Conservation (phyloP, 2,113 vertebrate species). For the Scortum barcoo region DNA sequence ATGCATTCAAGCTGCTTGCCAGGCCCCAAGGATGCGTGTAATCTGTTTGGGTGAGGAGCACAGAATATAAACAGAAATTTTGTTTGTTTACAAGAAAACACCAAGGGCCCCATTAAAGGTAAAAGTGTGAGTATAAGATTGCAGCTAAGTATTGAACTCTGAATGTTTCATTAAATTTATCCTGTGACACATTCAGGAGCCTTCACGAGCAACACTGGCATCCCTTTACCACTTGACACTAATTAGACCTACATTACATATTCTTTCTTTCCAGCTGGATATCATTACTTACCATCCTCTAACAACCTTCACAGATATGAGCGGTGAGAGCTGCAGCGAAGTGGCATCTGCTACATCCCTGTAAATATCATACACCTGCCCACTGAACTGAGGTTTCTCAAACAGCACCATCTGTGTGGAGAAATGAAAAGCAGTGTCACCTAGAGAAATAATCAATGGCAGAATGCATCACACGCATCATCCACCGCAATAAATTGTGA, state of each 20-base stretch:
- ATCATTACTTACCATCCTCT: constrained; percentile 91
- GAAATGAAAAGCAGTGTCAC: constrained; percentile 5
- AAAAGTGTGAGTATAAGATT: not conserved
- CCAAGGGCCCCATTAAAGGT: not conserved
- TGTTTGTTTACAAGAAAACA: not conserved
- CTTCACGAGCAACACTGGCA: not conserved
- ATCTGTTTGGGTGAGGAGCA: not conserved
- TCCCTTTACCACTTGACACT: constrained; percentile 22
- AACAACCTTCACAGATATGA: constrained; percentile 89
- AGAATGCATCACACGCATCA: constrained; percentile 10
- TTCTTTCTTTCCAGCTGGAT: not conserved
- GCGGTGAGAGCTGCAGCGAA: constrained; percentile 86
- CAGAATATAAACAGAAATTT: not conserved
- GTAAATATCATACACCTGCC: constrained; percentile 87
- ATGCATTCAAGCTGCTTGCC: not conserved
- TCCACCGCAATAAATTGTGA: constrained; percentile 11
- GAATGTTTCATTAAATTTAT: constrained; percentile 7
- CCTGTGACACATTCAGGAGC: not conserved
- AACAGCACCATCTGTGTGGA: constrained; percentile 88
- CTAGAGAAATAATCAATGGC: not conserved
- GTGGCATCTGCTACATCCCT: constrained; percentile 88
- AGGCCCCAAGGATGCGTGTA: not conserved
- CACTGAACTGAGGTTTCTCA: constrained; percentile 82
- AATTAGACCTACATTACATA: constrained; percentile 19
- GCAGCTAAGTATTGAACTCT: not conserved